A percentile compares a stretch with the other conserved stretches of the same genome.
These are phyloP conservation scores for Orius insidiosus DNA, from an alignment of 1,140 invertebrate genomes.

Conservation along the genomic window DNA sequence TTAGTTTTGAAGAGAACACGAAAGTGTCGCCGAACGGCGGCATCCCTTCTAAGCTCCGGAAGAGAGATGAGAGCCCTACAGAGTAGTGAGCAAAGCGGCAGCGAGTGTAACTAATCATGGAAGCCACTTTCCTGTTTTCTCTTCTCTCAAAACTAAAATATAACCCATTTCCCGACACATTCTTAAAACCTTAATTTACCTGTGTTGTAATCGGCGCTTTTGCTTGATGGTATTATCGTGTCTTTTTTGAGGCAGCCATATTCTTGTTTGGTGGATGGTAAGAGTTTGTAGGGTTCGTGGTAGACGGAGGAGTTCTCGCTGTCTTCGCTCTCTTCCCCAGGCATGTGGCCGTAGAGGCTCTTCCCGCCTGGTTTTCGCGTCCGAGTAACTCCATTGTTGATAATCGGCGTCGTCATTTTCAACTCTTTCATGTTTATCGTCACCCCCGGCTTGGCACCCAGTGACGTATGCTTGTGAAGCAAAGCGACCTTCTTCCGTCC, in stretches of 20 bases:
- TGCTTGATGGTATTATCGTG: conserved; percentile 29
- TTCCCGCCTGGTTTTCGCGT: conserved; percentile 28
- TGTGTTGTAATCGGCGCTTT: conserved; percentile 32
- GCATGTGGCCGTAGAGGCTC: conserved; percentile 28
- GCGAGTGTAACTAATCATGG: too few relatives aligned
- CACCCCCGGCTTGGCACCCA: conserved; percentile 29
- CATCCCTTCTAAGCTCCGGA: too few relatives aligned
- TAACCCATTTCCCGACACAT: too few relatives aligned
- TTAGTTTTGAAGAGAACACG: too few relatives aligned
- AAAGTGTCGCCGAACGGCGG: too few relatives aligned
- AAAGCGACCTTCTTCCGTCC: conserved; percentile 49
- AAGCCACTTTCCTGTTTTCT: too few relatives aligned
- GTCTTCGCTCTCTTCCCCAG: conserved; percentile 35
- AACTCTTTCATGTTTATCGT: conserved; percentile 50
- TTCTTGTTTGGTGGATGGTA: conserved; percentile 30
- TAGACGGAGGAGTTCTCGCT: conserved; percentile 39
- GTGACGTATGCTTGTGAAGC: conserved; percentile 46
- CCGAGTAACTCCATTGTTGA: conserved; percentile 34
- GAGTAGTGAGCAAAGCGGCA: too few relatives aligned
- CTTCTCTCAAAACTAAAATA: too few relatives aligned
- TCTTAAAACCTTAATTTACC: conserved; percentile 26
- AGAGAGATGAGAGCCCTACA: too few relatives aligned
- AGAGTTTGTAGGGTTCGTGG: conserved; percentile 41
- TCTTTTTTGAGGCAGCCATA: conserved; percentile 34
- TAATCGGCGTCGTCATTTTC: conserved; percentile 37